Evolutionary conservation across 1,140 invertebrate genomes (phyloP).

Genomic region (Aphis craccivora): DNA sequence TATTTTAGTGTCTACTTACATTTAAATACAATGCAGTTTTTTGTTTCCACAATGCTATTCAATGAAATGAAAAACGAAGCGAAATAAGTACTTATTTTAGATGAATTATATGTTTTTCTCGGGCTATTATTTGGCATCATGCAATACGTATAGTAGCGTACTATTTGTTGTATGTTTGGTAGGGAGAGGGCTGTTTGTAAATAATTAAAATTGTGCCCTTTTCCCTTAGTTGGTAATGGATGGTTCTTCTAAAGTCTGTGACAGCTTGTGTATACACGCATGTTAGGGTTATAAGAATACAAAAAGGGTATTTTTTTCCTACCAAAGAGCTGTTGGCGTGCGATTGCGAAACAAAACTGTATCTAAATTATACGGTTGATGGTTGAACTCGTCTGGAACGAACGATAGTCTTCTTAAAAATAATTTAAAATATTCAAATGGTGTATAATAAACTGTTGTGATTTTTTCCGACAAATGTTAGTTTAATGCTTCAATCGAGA

Average conservation of each 20-base stretch:
- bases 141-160: not conserved
- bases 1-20: not conserved
- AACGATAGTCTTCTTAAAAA: conserved; percentile 31
- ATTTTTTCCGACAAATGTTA: conserved; percentile 8
- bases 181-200: conserved; percentile 5
- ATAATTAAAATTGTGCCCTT: conserved; percentile 46
- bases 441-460: not conserved
- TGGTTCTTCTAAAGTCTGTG: conserved; percentile 18
- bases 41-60: not conserved
- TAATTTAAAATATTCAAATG: not conserved
- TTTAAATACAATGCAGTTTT: not conserved
- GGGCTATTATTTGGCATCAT: not conserved
- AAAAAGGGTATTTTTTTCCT: not conserved
- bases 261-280: conserved; percentile 21
- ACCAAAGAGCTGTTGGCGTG: not conserved
- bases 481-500: conserved; percentile 8
- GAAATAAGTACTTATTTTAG: not conserved
- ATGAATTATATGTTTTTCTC: not conserved
- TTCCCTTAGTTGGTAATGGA: conserved; percentile 29
- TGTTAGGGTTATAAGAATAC: conserved; percentile 9
- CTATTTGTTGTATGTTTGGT: not conserved
- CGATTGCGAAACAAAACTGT: not conserved
- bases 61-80: not conserved
- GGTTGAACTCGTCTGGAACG: conserved; percentile 28
- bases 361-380: conserved; percentile 13